Conservation (phyloP, 2,113 vertebrate species). For the Bufo gargarizans region DNA sequence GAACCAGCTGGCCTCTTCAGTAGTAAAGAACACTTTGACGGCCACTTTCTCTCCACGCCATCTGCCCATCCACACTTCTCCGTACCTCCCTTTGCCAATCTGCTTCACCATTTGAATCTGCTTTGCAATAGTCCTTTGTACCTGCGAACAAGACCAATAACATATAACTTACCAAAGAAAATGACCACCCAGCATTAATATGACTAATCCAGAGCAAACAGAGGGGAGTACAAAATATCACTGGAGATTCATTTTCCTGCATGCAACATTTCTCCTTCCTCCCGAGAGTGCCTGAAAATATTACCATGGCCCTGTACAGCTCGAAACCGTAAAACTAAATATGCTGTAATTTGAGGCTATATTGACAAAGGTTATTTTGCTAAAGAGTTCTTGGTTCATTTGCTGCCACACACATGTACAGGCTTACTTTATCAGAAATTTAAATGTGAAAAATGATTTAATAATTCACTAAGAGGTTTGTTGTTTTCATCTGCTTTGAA, state of each 20-base stretch:
- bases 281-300: slow-evolving; percentile 41
- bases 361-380: slow-evolving; percentile 33
- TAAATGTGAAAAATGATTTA: slow-evolving; percentile 42
- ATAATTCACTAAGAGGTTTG: not conserved
- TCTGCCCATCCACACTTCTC: slow-evolving; percentile 96
- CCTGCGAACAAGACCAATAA: slow-evolving; percentile 72
- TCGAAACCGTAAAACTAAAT: slow-evolving; percentile 30
- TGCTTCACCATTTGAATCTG: slow-evolving; percentile 99
- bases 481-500: not conserved
- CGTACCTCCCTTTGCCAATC: slow-evolving; percentile 96
- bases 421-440: slow-evolving; percentile 37
- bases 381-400: slow-evolving; percentile 27
- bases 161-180: slow-evolving; percentile 14
- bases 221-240: slow-evolving; percentile 10
- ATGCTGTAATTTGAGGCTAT: slow-evolving; percentile 37
- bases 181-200: slow-evolving; percentile 48
- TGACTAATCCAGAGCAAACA: slow-evolving; percentile 39
- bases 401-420: slow-evolving; percentile 39
- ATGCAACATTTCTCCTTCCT: slow-evolving; percentile 34
- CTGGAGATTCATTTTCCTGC: slow-evolving; percentile 22
- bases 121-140: slow-evolving; percentile 96
- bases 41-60: slow-evolving; percentile 97
- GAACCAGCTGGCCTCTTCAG: slow-evolving; percentile 98
- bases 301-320: slow-evolving; percentile 8
- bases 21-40: slow-evolving; percentile 97